Evolutionary conservation across 2,113 vertebrate species (phyloP), one percentile per base, ranked within the genome.

Genomic region (Peucedramus taeniatus): DNA sequence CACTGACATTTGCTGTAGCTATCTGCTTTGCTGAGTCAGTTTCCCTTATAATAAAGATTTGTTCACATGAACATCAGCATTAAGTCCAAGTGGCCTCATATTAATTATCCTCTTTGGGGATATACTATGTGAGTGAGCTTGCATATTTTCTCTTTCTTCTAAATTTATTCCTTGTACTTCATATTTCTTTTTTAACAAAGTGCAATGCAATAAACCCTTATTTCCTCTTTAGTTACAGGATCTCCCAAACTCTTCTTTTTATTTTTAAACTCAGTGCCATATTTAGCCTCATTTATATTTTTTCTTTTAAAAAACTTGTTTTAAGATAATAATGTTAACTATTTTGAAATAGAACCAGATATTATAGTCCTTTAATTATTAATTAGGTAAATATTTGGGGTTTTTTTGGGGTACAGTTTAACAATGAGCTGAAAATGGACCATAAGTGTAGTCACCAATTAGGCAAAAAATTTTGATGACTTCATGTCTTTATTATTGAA

Each of bases 1-100:
- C 40, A 39, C 33, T 64, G 51, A 37, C 35, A 71, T 64, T 78
- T 75, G 13, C 47, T 44, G 3, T 20, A 81, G 37, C 15, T 54
- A 88, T 50, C 27, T n/a, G 18, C 39, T 88, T 86, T 70, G 33
- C 79, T 76, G 79, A 94, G 13, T 85, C 71, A 90, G n/a, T 72
- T 89, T 81, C 33, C 74, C 35, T 71, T 63, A 56, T 94, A 84
- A 71, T 54, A 63, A 90, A 76, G 30, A 61, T 64, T 72, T 61
- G 30, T 28, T 87, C 45, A n/a, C 6, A 33, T 68, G 65, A 74
- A 65, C 14, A 83, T 75, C 59, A 87, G 31, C 65, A 71, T 13
- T 50, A 85, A 77, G 21, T 79, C 7, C 65, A 57, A 47, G n/a
- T 47, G 35, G 57, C 30, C 31, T 90, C 24, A 51, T 26, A 78